Percentiles rank a stretch among this genome's conserved stretches.
These are phyloP conservation scores for Spea multiplicata DNA, from an alignment of 2,113 vertebrate species.

Conservation along the genomic window DNA sequence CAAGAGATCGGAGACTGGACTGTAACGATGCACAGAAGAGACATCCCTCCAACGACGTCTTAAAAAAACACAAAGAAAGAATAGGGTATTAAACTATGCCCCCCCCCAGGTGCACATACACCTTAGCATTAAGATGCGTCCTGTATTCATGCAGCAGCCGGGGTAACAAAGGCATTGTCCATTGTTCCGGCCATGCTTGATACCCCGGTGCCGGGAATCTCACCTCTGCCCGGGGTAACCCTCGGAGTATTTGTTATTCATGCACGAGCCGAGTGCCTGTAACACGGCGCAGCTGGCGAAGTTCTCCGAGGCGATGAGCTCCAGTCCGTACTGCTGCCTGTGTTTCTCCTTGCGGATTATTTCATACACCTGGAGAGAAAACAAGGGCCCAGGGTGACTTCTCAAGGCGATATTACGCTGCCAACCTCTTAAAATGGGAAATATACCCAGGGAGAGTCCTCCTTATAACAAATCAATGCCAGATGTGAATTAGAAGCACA, in stretches of 20 bases:
- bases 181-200: not conserved
- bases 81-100: not conserved
- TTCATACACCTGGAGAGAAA: constrained; percentile 74
- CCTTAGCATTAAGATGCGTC: no score
- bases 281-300: constrained; percentile 92
- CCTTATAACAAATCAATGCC: not conserved
- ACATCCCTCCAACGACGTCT: not conserved
- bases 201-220: not conserved
- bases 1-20: not conserved
- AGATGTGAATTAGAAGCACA: not conserved
- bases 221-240: constrained; percentile 96
- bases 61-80: not conserved
- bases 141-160: no score
- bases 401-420: not conserved
- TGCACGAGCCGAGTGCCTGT: constrained; percentile 93
- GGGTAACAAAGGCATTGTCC: no score
- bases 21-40: not conserved
- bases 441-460: not conserved
- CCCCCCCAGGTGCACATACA: no score
- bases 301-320: constrained; percentile 94
- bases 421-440: no score
- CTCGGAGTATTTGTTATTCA: constrained; percentile 98
- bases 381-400: not conserved
- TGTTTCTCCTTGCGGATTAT: constrained; percentile 94
- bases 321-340: constrained; percentile 83